Conservation (phyloP, 2,113 vertebrate species). For the cattle (Bos taurus) region ARS-UCD2.0 NC_037346.1:20345501-20346000, state of each 20-base stretch:
- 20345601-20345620: neutral
- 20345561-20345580: neutral
- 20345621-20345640: neutral
- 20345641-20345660: neutral
- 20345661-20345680: neutral
- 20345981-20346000: neutral
- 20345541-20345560: neutral
- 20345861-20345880: neutral
- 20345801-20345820: neutral
- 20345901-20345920: neutral
- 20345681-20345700: neutral
- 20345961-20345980: neutral
- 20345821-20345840: neutral
- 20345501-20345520: neutral
- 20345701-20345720: neutral
- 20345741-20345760: neutral
- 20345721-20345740: neutral
- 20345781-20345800: neutral
- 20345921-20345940: neutral
- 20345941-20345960: neutral
- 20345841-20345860: neutral
- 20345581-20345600: neutral
- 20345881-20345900: neutral
- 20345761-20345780: neutral
- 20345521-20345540: neutral